A percentile compares a stretch with the other conserved stretches of the same genome.
Evolutionary conservation across 2,113 vertebrate species (phyloP).

Genomic region (Spea multiplicata): DNA sequence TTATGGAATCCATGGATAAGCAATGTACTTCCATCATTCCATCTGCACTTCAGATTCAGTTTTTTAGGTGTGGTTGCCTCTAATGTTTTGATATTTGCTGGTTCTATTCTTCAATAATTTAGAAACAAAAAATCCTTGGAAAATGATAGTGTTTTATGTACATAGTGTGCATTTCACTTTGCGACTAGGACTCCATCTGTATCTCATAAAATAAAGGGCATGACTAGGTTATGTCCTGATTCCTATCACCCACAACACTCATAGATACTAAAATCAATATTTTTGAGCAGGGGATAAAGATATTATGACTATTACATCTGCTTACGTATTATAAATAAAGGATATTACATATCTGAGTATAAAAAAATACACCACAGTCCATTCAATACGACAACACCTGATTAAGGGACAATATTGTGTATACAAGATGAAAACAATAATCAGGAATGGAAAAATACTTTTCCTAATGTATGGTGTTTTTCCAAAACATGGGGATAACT

Average conservation of each 20-base stretch:
- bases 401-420: slow-evolving; percentile 9
- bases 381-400: neutral
- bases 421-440: slow-evolving; percentile 23
- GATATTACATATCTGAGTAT: too few species aligned
- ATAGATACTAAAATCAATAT: neutral
- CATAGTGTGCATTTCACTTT: neutral
- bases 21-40: too few species aligned
- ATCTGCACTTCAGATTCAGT: too few species aligned
- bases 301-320: neutral
- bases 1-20: too few species aligned
- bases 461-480: slow-evolving; percentile 8
- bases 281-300: neutral
- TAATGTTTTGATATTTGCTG: too few species aligned
- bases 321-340: too few species aligned
- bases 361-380: too few species aligned
- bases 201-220: slow-evolving; percentile 16
- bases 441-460: slow-evolving; percentile 10
- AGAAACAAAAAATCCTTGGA: too few species aligned
- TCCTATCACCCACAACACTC: neutral
- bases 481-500: neutral
- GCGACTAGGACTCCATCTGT: neutral
- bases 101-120: too few species aligned
- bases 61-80: too few species aligned
- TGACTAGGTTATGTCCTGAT: neutral
- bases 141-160: too few species aligned